A percentile compares a stretch with the other conserved stretches of the same genome.
These are phyloP conservation scores for Onychostruthus taczanowskii DNA, from an alignment of 2,113 vertebrate genomes.

Conservation along the genomic window DNA sequence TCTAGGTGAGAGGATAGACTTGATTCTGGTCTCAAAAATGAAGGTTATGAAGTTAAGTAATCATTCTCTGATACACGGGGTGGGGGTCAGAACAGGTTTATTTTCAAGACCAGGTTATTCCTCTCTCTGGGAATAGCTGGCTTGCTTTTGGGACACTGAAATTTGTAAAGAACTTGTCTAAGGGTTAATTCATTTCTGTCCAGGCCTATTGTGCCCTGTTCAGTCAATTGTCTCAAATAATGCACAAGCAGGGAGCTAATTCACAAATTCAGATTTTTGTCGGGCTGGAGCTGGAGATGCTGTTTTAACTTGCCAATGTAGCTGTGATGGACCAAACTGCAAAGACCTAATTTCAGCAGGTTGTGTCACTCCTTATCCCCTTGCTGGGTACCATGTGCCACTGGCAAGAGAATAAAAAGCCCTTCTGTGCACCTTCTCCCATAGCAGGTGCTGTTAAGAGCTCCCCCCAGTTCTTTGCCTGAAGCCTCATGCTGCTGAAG, in stretches of 20 bases:
- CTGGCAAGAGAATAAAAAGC: not conserved
- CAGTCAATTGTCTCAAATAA: not conserved
- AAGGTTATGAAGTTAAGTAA: not conserved
- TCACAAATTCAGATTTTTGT: not conserved
- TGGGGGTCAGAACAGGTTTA: not conserved
- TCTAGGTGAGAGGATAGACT: not conserved
- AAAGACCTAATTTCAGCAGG: not conserved
- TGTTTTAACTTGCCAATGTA: not conserved
- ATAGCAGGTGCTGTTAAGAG: not conserved
- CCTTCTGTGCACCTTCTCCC: not conserved
- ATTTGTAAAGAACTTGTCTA: not conserved
- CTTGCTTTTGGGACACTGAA: not conserved
- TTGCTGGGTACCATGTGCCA: not conserved
- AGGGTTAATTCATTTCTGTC: not conserved
- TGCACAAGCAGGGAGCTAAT: not conserved
- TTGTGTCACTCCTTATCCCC: not conserved
- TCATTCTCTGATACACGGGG: not conserved
- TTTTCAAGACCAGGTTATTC: not conserved
- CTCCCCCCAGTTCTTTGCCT: not conserved
- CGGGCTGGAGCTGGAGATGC: not conserved
- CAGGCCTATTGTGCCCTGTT: not conserved
- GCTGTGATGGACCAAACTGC: not conserved
- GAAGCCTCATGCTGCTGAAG: not conserved
- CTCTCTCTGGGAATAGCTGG: not conserved
- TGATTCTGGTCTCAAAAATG: not conserved